A percentile compares a stretch with the other conserved stretches of the same genome.
Evolutionary conservation across 2,888 invertebrate species (phyloP).

Genomic region (Leptinotarsa tumamoca): DNA sequence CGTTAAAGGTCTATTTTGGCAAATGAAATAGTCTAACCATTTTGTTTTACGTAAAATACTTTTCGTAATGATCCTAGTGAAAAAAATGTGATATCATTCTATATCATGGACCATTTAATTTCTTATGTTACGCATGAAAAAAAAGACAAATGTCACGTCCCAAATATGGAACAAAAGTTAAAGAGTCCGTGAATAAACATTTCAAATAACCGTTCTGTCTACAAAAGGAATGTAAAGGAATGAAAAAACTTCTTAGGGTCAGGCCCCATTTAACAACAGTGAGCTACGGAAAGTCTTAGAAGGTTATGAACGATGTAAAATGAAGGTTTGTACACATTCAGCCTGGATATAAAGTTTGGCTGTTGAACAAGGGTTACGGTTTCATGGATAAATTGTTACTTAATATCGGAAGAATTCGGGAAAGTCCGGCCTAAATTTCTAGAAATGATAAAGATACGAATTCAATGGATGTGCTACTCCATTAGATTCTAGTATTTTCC

Average conservation of each 20-base stretch:
- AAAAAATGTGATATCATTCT: too few species aligned
- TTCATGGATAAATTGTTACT: conserved; percentile 1
- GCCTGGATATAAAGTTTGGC: background rate
- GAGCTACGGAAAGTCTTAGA: background rate
- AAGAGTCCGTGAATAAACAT: background rate
- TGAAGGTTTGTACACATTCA: background rate
- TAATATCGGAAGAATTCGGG: background rate
- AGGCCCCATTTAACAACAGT: conserved; percentile 13
- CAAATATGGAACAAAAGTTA: background rate
- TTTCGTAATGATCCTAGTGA: too few species aligned
- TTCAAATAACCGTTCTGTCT: background rate
- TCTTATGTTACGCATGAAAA: background rate
- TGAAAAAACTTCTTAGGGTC: background rate
- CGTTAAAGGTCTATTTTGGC: too few species aligned
- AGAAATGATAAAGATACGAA: background rate
- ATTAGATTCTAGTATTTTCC: too few species aligned
- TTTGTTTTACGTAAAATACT: too few species aligned
- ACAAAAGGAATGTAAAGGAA: background rate
- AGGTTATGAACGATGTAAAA: conserved; percentile 10
- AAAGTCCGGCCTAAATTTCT: too few species aligned
- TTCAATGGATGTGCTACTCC: too few species aligned
- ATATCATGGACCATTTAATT: background rate
- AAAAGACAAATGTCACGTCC: background rate
- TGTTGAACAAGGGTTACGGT: background rate
- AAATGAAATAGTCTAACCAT: too few species aligned